phyloP scores from a whole-genome alignment of 2,797 vertebrate genomes.

The Philypnodon macrostomus region DNA sequence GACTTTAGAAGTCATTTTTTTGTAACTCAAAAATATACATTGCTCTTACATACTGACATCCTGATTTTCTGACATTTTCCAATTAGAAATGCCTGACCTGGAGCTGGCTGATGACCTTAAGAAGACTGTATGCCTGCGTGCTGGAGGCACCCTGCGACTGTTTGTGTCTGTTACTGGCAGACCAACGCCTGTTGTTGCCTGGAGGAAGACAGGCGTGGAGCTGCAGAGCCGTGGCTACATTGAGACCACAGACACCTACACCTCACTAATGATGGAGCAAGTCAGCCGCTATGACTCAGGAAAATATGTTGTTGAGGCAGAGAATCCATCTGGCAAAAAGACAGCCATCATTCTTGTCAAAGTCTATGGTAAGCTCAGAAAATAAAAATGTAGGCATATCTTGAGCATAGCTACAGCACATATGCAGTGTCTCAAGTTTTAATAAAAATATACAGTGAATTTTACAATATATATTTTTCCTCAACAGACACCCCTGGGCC shows the following conservation, averaged over 20 bases:
- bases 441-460: no score
- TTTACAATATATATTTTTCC: background rate
- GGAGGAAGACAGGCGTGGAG: slow-evolving; percentile 92
- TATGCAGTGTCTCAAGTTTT: no score
- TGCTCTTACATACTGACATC: background rate
- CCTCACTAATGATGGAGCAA: slow-evolving; percentile 89
- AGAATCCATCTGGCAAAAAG: slow-evolving; percentile 98
- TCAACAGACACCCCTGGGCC: slow-evolving; percentile 93
- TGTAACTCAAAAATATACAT: no score
- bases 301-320: slow-evolving; percentile 96
- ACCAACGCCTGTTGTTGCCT: slow-evolving; percentile 86
- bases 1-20: no score
- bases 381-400: no score
- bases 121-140: slow-evolving; percentile 92
- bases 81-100: slow-evolving; percentile 95
- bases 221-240: slow-evolving; percentile 89
- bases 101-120: slow-evolving; percentile 93
- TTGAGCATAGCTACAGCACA: no score
- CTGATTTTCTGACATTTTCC: background rate
- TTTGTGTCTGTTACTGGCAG: slow-evolving; percentile 88
- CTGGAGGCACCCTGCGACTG: slow-evolving; percentile 90
- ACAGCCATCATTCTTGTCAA: slow-evolving; percentile 90
- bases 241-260: slow-evolving; percentile 91
- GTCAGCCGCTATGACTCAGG: slow-evolving; percentile 94
- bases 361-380: slow-evolving; percentile 87